Evolutionary conservation across 2,797 vertebrate species (phyloP), one percentile per base, ranked within the genome.

Genomic region (Gastrophryne carolinensis): DNA sequence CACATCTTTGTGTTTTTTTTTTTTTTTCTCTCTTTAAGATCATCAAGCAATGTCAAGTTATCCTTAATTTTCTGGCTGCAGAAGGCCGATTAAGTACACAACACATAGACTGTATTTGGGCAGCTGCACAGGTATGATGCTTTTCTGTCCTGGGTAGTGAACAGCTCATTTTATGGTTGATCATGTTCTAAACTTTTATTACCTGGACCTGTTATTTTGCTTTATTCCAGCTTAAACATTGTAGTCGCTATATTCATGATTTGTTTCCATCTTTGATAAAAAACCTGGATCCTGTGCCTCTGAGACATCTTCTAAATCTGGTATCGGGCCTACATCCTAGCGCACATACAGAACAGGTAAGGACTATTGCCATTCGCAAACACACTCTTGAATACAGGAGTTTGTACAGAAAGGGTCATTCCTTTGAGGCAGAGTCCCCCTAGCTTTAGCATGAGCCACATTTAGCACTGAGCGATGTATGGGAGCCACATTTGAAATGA

Each of bases 21-120:
- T 65, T 80, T 0, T 79, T 81, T 83, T 77, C 84, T 60, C 0
- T 82, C 84, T 86, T 82, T 34, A 86, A 99, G 97, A 99, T 99
- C 90, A 98, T 99, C 88, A 99, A 99, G 83, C 97, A 99, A 89
- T 98, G 97, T 90, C 97, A 99, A 89, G 97, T 98, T 83, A 99
- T 99, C 90, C 91, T 99, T 86, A 99, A 99, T 89, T 99, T 99
- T 85, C 89, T 99, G 84, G 97, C 97, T 81, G 97, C 97, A 37
- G 97, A 99, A 83, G 96, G 97, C 47, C 91, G 97, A 60, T 91
- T 98, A 79, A 99, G 97, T 86, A 98, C 97, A 66, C 97, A 96
- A 82, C 96, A 99, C 41, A 94, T 97, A 84, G 97, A 99, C 88
- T 99, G 97, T 82, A 99, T 99, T 81, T 99, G 97, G 97, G 96